These are phyloP conservation scores for Eueremaeus valkanovi DNA, from an alignment of 2,888 invertebrate genomes.

Conservation along the genomic window DNA sequence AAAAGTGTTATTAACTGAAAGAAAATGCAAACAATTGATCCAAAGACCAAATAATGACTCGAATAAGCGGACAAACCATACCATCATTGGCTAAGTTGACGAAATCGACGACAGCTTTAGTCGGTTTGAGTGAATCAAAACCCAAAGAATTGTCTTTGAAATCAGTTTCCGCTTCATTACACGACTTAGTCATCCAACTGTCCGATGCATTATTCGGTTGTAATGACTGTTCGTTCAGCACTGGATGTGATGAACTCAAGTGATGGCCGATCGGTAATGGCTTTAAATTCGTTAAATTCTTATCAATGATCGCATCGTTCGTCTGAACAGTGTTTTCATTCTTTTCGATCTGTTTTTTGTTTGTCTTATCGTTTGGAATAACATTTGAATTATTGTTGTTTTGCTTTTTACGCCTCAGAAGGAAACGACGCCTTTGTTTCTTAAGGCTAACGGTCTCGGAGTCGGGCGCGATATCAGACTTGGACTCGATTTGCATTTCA, in stretches of 20 bases:
- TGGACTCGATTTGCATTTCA: constrained; percentile 36
- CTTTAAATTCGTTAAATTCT: background rate
- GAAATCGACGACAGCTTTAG: constrained; percentile 36
- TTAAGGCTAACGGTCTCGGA: constrained; percentile 40
- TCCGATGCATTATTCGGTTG: constrained; percentile 47
- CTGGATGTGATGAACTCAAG: constrained; percentile 53
- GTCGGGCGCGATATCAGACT: constrained; percentile 24
- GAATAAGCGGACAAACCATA: no score
- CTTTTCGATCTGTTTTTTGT: constrained; percentile 13
- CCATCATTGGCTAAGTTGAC: constrained; percentile 37
- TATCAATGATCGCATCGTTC: constrained; percentile 3
- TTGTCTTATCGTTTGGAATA: constrained; percentile 19
- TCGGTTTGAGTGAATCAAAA: constrained; percentile 11
- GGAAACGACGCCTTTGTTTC: constrained; percentile 41
- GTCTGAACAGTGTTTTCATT: background rate
- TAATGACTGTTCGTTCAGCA: constrained; percentile 49
- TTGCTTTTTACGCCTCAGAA: constrained; percentile 38
- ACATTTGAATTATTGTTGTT: constrained; percentile 27
- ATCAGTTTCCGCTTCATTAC: constrained; percentile 52
- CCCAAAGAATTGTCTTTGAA: background rate
- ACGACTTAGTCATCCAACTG: constrained; percentile 34
- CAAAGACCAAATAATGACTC: background rate
- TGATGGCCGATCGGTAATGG: constrained; percentile 38
- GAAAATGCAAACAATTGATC: background rate
- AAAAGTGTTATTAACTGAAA: constrained; percentile 36